Evolutionary conservation across 2,888 invertebrate species (phyloP).

Genomic region (Thera obeliscata): DNA sequence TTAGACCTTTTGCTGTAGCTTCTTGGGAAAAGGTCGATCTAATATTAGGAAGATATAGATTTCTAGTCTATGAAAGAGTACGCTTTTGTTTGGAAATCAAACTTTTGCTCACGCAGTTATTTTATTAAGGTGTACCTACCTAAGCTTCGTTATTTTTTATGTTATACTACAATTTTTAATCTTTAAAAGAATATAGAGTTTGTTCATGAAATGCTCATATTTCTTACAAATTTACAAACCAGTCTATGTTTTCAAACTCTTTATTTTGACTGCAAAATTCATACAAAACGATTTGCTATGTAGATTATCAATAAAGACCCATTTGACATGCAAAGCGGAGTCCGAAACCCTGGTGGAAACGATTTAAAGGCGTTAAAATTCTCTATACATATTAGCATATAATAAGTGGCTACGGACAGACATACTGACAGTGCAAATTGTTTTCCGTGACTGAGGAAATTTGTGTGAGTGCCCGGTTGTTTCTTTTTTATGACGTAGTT

Average conservation of each 20-base stretch:
- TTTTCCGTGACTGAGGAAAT: conserved; percentile 31
- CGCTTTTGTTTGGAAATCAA: too few species aligned
- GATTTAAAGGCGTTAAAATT: conserved; percentile 40
- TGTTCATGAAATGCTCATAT: not conserved
- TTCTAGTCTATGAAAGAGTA: conserved; percentile 36
- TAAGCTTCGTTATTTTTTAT: too few species aligned
- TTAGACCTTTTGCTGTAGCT: conserved; percentile 42
- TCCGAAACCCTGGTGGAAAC: conserved; percentile 26
- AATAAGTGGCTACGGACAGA: conserved; percentile 41
- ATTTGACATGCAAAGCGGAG: conserved; percentile 35
- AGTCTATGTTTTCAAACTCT: conserved; percentile 1
- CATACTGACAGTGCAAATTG: conserved; percentile 40
- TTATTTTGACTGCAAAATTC: conserved; percentile 17
- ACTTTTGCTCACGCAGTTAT: too few species aligned
- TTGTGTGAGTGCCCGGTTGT: not conserved
- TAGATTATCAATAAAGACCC: conserved; percentile 40
- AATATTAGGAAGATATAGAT: conserved; percentile 45
- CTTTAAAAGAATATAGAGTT: too few species aligned
- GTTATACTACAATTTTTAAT: too few species aligned
- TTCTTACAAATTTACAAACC: not conserved
- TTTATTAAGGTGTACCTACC: too few species aligned
- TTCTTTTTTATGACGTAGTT: conserved; percentile 12
- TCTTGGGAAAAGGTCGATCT: conserved; percentile 54
- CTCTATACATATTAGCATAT: conserved; percentile 40
- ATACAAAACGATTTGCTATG: conserved; percentile 32